Evolutionary conservation across 2,888 invertebrate species (phyloP).

Genomic region (Coleophora flavipennella): DNA sequence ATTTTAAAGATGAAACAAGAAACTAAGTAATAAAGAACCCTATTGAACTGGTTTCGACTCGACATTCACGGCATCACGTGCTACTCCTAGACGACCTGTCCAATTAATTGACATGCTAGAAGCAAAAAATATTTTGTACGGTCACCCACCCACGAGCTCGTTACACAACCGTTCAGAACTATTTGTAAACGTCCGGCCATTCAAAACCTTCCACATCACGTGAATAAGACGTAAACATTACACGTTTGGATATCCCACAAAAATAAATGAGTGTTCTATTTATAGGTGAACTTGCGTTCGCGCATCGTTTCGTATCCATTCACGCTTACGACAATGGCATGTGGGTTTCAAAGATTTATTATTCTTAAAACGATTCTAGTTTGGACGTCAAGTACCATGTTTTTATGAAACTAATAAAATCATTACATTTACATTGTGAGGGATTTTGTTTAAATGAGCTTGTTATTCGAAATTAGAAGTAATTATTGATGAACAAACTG

Average conservation of each 20-base stretch:
- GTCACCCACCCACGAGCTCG: slow-evolving; percentile 14
- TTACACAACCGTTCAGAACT: slow-evolving; percentile 26
- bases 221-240: slow-evolving; percentile 29
- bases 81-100: background rate
- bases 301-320: slow-evolving; percentile 17
- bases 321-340: slow-evolving; percentile 15
- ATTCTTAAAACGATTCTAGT: too few relatives aligned
- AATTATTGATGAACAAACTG: too few relatives aligned
- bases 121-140: background rate
- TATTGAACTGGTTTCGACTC: background rate
- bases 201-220: slow-evolving; percentile 28
- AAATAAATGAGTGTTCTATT: slow-evolving; percentile 16
- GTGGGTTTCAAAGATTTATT: too few relatives aligned
- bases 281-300: slow-evolving; percentile 15
- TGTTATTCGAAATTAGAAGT: too few relatives aligned
- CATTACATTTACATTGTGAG: too few relatives aligned
- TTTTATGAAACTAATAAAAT: too few relatives aligned
- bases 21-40: background rate
- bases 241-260: slow-evolving; percentile 20
- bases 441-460: too few relatives aligned
- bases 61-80: background rate
- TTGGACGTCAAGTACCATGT: too few relatives aligned
- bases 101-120: background rate
- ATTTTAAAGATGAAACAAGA: too few relatives aligned
- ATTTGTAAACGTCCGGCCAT: slow-evolving; percentile 26